These are phyloP conservation scores for Corbicula japonica DNA, from an alignment of 2,888 invertebrate genomes.

Conservation along the genomic window DNA sequence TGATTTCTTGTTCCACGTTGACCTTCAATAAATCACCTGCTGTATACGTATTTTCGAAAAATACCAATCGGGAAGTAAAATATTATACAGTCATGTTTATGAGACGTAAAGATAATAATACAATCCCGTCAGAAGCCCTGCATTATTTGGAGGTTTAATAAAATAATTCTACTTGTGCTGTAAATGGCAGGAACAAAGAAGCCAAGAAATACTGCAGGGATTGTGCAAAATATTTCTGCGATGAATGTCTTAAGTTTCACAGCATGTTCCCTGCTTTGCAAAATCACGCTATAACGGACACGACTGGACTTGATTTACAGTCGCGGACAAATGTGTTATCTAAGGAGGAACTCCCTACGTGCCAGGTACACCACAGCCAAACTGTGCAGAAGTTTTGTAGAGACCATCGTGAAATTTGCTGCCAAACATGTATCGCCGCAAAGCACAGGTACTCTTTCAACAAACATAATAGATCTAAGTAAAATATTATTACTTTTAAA, in stretches of 20 bases:
- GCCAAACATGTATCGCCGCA: background rate
- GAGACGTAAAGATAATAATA: too few species aligned
- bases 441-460: constrained; percentile 18
- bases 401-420: constrained; percentile 9
- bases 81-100: too few species aligned
- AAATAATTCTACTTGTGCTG: background rate
- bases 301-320: background rate
- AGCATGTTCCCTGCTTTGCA: background rate
- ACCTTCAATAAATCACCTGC: too few species aligned
- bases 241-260: background rate
- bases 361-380: background rate
- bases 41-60: too few species aligned
- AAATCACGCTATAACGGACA: background rate
- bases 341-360: background rate
- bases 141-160: too few species aligned
- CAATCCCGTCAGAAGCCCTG: too few species aligned
- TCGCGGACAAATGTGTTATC: background rate
- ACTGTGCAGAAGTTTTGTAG: constrained; percentile 4
- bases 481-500: too few species aligned
- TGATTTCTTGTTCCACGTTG: too few species aligned
- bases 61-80: too few species aligned
- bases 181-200: background rate
- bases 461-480: too few species aligned
- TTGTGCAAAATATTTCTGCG: constrained; percentile 7
- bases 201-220: constrained; percentile 13